phyloP scores from a whole-genome alignment of 2,888 invertebrate species.

The Ennomos quercinarius region DNA sequence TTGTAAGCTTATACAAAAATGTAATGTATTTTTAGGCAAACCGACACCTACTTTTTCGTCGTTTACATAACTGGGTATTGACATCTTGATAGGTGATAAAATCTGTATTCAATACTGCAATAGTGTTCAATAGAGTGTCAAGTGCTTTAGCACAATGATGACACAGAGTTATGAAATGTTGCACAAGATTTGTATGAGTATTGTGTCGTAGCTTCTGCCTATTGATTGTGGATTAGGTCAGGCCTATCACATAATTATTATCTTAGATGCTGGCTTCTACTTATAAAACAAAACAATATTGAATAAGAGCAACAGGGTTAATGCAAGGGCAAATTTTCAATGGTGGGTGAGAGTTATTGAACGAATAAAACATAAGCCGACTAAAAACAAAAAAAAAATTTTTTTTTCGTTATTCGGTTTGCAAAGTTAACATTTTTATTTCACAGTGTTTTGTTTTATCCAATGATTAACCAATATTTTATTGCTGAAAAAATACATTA shows the following conservation, averaged over 20 bases:
- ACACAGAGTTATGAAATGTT: constrained; percentile 28
- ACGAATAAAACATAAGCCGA: too few relatives aligned
- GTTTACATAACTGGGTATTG: constrained; percentile 30
- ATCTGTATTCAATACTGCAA: constrained; percentile 23
- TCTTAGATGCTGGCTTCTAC: too few relatives aligned
- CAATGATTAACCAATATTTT: too few relatives aligned
- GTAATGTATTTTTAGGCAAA: neutral
- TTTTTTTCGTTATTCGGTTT: too few relatives aligned
- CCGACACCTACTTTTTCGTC: constrained; percentile 9
- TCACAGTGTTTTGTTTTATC: too few relatives aligned
- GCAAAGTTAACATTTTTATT: too few relatives aligned
- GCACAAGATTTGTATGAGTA: constrained; percentile 25
- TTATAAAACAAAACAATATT: too few relatives aligned
- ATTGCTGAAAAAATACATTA: too few relatives aligned
- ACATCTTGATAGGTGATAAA: constrained; percentile 30
- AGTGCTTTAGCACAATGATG: constrained; percentile 24
- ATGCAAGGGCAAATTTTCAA: too few relatives aligned
- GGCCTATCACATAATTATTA: neutral
- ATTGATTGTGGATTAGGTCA: constrained; percentile 1
- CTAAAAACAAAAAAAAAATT: too few relatives aligned
- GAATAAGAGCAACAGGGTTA: too few relatives aligned
- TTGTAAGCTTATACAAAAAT: neutral
- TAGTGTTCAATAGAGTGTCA: constrained; percentile 31
- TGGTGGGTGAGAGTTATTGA: too few relatives aligned
- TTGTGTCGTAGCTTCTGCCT: neutral